Conservation (phyloP, 2,797 vertebrate genomes). For the Anas bahamensis region DNA sequence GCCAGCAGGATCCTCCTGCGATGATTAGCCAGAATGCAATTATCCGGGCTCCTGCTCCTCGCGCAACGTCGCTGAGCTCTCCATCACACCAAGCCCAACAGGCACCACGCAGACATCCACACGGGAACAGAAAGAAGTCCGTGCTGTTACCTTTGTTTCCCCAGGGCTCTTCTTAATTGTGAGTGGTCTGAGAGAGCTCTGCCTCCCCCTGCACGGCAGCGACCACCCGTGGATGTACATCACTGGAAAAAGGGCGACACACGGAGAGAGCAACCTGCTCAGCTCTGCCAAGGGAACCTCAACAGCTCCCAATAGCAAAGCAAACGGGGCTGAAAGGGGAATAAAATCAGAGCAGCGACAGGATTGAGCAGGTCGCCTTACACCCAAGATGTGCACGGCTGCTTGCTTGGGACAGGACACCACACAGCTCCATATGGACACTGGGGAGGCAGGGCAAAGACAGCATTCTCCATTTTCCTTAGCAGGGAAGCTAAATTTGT, state of each 20-base stretch:
- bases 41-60: slow-evolving; percentile 40
- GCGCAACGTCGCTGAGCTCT: not conserved
- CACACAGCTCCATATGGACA: not conserved
- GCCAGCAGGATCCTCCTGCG: slow-evolving; percentile 11
- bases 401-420: not conserved
- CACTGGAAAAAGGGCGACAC: not conserved
- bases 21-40: slow-evolving; percentile 54
- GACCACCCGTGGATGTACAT: not conserved
- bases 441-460: not conserved
- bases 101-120: not conserved
- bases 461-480: not conserved
- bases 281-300: not conserved
- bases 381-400: not conserved
- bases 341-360: not conserved
- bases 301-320: not conserved
- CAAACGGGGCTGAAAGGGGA: not conserved
- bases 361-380: not conserved
- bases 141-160: not conserved
- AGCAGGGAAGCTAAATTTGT: not conserved
- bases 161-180: not conserved
- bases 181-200: not conserved
- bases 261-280: not conserved
- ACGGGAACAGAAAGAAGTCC: not conserved
- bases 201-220: not conserved
- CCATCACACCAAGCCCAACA: not conserved